Evolutionary conservation across 2,888 invertebrate genomes (phyloP).

Genomic region (Thalpophila matura): DNA sequence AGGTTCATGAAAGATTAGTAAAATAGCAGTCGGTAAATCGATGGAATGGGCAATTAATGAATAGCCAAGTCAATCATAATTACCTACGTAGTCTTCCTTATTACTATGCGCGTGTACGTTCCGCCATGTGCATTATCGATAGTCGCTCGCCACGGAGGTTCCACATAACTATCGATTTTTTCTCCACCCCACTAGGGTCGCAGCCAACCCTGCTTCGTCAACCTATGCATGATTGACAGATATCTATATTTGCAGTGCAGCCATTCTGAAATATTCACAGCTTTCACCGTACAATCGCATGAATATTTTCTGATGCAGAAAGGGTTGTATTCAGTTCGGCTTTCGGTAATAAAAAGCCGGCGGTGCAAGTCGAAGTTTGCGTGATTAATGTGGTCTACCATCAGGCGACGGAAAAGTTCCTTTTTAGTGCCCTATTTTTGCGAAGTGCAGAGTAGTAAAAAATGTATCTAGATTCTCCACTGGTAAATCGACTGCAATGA

Average conservation of each 20-base stretch:
- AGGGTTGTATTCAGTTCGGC: slow-evolving; percentile 12
- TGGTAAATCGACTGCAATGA: slow-evolving; percentile 17
- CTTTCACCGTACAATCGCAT: slow-evolving; percentile 10
- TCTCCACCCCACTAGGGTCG: slow-evolving; percentile 18
- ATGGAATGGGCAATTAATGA: slow-evolving; percentile 16
- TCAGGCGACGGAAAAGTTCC: slow-evolving; percentile 36
- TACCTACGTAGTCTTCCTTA: not conserved
- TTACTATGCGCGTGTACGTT: not conserved
- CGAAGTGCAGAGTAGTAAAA: slow-evolving; percentile 30
- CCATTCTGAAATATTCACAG: slow-evolving; percentile 30
- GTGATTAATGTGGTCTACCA: slow-evolving; percentile 46
- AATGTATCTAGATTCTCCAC: slow-evolving; percentile 29
- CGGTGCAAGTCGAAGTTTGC: slow-evolving; percentile 35
- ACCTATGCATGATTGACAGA: slow-evolving; percentile 33
- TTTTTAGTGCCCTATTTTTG: slow-evolving; percentile 39
- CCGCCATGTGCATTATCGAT: slow-evolving; percentile 23
- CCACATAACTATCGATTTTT: slow-evolving; percentile 40
- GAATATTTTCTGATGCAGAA: slow-evolving; percentile 23
- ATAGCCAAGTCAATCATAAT: not conserved
- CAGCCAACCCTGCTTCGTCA: slow-evolving; percentile 10
- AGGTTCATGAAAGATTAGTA: not conserved
- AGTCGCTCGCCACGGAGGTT: slow-evolving; percentile 4
- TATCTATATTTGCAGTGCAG: slow-evolving; percentile 25
- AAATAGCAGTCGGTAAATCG: not conserved
- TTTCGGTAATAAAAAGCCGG: slow-evolving; percentile 31